Evolutionary conservation across 2,113 vertebrate genomes (phyloP), one percentile per base, ranked within the genome.

Genomic region (Brienomyrus brachyistius): DNA sequence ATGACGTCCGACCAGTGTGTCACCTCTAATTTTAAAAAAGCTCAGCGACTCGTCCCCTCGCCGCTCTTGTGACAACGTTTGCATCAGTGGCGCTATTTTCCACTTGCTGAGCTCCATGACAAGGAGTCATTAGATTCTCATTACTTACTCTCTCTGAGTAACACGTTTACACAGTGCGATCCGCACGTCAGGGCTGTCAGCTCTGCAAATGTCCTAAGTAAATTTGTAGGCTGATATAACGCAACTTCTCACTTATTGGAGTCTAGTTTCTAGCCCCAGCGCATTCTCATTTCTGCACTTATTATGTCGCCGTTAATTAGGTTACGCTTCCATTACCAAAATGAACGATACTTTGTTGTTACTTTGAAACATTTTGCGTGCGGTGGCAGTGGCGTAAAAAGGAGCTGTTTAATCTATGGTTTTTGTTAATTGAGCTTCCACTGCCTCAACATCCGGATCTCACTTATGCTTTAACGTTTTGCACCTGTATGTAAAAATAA

Each of bases 31-130:
- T 87, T 27, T 21, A 80, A 80, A 87, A 87, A 52, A 54, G n/a
- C 51, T 2, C 85, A 23, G 47, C 5, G 23, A 48, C 83, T 51
- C 21, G 45, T 84, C 45, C 40, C 40, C 84, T 23, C 23, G n/a
- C 40, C 48, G 23, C 23, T 11, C 66, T 74, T 13, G 31, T 11
- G 66, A 31, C 66, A 35, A 27, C 48, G 84, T 31, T 86, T 31
- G 47, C 50, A 27, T 86, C 27, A 4, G 85, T 54, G 47, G 4
- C 6, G 85, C 13, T 87, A 17, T 54, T 87, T 40, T 87, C 51
- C 85, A 87, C 51, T 87, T 87, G n/a, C 85, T 54, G 51, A 87
- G 85, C 85, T 54, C 84, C 48, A n/a, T 51, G 84, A 86, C 84
- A 86, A 45, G 47, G 84, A 86, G 84, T 86, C 84, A 86, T 86